Conservation (phyloP, 2,113 vertebrate genomes). For the Pitta sordida region DNA sequence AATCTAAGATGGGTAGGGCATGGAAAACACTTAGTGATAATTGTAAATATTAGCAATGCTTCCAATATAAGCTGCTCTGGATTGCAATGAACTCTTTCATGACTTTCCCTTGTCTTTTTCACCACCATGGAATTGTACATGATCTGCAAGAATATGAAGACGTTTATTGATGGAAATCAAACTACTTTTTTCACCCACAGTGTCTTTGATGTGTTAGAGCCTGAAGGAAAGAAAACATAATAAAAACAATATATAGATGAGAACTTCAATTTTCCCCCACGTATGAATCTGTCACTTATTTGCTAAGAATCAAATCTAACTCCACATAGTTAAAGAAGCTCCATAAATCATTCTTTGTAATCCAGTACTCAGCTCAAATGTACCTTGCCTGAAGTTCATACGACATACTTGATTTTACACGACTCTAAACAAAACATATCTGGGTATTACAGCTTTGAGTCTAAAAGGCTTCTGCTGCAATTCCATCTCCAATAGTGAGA, state of each 20-base stretch:
- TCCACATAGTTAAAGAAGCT: constrained; percentile 54
- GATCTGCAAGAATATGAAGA: constrained; percentile 57
- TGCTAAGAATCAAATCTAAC: constrained; percentile 70
- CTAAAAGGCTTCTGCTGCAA: not conserved
- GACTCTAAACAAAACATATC: constrained; percentile 39
- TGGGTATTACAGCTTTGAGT: constrained; percentile 2
- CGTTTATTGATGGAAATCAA: constrained; percentile 68
- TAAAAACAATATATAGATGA: constrained; percentile 70
- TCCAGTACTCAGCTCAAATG: constrained; percentile 22
- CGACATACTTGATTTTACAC: constrained; percentile 33
- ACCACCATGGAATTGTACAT: constrained; percentile 9
- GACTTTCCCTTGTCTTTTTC: constrained; percentile 14
- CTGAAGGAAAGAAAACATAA: constrained; percentile 71
- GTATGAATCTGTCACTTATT: constrained; percentile 68
- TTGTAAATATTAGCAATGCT: constrained; percentile 47
- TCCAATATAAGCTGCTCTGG: constrained; percentile 4
- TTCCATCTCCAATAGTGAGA: not conserved
- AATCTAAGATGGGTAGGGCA: not conserved
- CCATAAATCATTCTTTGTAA: constrained; percentile 59
- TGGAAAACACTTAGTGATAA: not conserved
- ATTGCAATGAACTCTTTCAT: constrained; percentile 51
- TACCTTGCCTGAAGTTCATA: constrained; percentile 34
- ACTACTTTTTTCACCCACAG: constrained; percentile 56
- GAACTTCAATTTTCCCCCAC: constrained; percentile 66
- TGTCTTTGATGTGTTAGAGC: constrained; percentile 64